Evolutionary conservation across 2,888 invertebrate genomes (phyloP), one percentile per base, ranked within the genome.

Genomic region (Slavum lentiscoides): DNA sequence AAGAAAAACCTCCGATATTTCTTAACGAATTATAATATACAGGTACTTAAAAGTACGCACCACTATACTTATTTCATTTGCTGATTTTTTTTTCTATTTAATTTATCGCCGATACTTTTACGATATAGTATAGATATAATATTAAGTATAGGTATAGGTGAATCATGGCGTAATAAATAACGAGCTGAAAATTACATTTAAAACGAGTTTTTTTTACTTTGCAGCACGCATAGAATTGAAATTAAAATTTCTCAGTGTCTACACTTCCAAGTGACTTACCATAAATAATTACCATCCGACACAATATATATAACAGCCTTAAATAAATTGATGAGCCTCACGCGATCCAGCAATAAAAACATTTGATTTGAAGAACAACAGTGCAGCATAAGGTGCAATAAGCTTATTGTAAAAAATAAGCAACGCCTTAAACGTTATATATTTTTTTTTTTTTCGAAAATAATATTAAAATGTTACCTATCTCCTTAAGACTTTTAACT

Each of bases 301-400:
- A 68, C 5, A 43, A 17, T 11, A 43, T 11, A 43, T 11, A 43
- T 15, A 17, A 0, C 49, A 68, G 30, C 49, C 59, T 76, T 76
- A 68, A 68, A 76, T 58, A 68, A 67, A 76, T 59, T 68, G 67
- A 43, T 23, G 8, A 30, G 21, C 13, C 23, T 68, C 76, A 76
- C 68, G 76, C 76, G 59, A 76, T 76, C 43, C n/a, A 76, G 68
- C 76, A 76, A 76, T 76, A 76, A 76, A 67, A 67, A 43, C 59
- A 23, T 67, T 68, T 68, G 15, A 76, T 43, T 76, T 59, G 19
- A 58, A 67, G 39, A 55, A 67, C n/a, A 23, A 68, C 39, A 76
- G 17, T 30, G 59, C 30, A 15, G 49, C 30, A 49, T 30, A 30
- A 2, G 30, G 30, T 1, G 30, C 4, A 30, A n/a, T n/a, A n/a